These are phyloP conservation scores for Thalpophila matura DNA, from an alignment of 2,888 invertebrate species.

Conservation along the genomic window DNA sequence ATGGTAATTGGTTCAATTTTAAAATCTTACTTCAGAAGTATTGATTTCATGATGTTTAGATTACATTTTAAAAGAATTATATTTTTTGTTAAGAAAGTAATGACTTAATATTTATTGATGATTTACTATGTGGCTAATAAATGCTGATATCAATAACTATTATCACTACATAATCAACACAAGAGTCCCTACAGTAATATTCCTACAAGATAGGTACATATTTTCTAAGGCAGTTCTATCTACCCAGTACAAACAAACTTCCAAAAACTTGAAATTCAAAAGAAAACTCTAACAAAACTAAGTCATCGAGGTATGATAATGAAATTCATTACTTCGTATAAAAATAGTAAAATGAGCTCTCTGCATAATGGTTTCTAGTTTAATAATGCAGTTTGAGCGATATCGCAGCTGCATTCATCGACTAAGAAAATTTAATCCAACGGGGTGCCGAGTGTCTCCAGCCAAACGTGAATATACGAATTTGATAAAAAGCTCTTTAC, in stretches of 20 bases:
- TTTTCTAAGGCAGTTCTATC: conserved; percentile 3
- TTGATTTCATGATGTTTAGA: too few species aligned
- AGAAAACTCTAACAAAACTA: conserved; percentile 27
- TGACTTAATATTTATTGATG: too few species aligned
- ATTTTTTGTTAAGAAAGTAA: too few species aligned
- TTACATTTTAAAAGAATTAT: too few species aligned
- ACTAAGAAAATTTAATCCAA: conserved; percentile 77
- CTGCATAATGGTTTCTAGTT: conserved; percentile 32
- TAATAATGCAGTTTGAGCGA: conserved; percentile 63
- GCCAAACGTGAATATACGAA: conserved; percentile 57
- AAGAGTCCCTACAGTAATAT: not conserved
- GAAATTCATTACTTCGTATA: conserved; percentile 47
- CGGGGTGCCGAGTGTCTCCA: conserved; percentile 62
- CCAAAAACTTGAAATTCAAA: conserved; percentile 18
- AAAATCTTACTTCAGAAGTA: too few species aligned
- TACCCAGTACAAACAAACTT: conserved; percentile 17
- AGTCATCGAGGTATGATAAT: conserved; percentile 30
- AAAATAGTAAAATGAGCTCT: conserved; percentile 43
- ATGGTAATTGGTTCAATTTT: not conserved
- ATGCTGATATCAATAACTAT: too few species aligned
- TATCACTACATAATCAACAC: not conserved
- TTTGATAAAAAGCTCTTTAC: not conserved
- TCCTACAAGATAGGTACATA: not conserved
- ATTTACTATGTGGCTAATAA: too few species aligned
- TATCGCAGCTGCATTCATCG: conserved; percentile 73